phyloP scores from a whole-genome alignment of 2,888 invertebrate genomes.

The Eilema depressum region DNA sequence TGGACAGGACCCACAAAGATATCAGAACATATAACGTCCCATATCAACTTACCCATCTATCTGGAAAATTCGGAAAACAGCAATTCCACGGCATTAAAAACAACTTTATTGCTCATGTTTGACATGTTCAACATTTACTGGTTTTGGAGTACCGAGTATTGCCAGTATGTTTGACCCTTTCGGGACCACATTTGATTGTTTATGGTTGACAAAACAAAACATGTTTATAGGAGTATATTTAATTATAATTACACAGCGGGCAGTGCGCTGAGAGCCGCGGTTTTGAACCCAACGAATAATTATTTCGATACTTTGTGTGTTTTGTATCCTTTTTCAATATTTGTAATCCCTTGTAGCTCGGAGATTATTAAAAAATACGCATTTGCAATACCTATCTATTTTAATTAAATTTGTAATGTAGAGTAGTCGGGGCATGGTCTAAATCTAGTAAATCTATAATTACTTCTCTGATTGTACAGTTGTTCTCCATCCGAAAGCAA shows the following conservation, averaged over 20 bases:
- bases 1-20: too few species aligned
- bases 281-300: neutral
- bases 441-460: neutral
- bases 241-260: neutral
- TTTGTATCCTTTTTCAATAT: constrained; percentile 1
- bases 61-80: neutral
- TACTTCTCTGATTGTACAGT: neutral
- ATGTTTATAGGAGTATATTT: neutral
- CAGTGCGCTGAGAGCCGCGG: neutral
- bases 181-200: constrained; percentile 3
- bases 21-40: too few species aligned
- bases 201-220: neutral
- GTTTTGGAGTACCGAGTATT: constrained; percentile 4
- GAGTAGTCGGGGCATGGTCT: neutral
- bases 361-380: neutral
- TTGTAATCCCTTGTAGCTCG: neutral
- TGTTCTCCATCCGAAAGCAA: too few species aligned
- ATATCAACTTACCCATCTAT: too few species aligned
- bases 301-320: constrained; percentile 1
- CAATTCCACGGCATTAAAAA: neutral
- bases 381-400: neutral
- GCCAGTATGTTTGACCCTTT: neutral
- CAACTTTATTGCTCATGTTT: neutral
- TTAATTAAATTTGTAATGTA: neutral
- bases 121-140: neutral